Evolutionary conservation across 2,113 vertebrate genomes (phyloP).

Genomic region (Thryonomys swinderianus): DNA sequence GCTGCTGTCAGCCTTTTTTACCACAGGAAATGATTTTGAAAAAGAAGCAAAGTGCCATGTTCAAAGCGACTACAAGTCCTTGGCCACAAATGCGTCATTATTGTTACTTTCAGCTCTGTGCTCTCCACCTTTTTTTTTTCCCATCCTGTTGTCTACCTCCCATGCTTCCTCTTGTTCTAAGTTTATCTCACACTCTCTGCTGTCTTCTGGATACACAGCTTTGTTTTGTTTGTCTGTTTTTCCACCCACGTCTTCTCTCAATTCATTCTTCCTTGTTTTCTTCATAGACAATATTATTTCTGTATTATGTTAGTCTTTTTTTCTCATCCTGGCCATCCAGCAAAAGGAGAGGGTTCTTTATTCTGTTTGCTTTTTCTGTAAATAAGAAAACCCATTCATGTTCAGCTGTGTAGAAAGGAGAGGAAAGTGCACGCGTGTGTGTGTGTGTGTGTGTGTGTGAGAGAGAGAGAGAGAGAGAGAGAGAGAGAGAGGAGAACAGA

Average conservation of each 20-base stretch:
- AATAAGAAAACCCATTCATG: neutral
- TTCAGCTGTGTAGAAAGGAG: neutral
- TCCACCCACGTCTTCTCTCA: neutral
- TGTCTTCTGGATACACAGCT: neutral
- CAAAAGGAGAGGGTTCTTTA: neutral
- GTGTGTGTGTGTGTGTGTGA: too few species aligned
- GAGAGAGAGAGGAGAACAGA: too few species aligned
- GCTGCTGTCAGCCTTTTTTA: conserved; percentile 37
- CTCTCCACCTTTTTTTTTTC: neutral
- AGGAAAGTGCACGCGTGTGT: neutral
- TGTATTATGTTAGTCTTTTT: neutral
- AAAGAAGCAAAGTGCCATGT: neutral
- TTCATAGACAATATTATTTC: neutral
- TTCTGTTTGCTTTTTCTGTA: neutral
- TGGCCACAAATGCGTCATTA: neutral
- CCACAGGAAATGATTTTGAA: neutral
- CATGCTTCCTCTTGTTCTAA: neutral
- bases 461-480: too few species aligned
- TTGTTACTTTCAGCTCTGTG: neutral
- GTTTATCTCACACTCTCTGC: neutral
- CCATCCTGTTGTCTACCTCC: neutral
- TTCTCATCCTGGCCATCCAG: neutral
- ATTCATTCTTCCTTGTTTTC: neutral
- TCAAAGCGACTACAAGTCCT: conserved; percentile 17
- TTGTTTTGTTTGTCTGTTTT: neutral